Evolutionary conservation across 2,113 vertebrate genomes (phyloP), one percentile per base, ranked within the genome.

Genomic region (Prinia subflava): DNA sequence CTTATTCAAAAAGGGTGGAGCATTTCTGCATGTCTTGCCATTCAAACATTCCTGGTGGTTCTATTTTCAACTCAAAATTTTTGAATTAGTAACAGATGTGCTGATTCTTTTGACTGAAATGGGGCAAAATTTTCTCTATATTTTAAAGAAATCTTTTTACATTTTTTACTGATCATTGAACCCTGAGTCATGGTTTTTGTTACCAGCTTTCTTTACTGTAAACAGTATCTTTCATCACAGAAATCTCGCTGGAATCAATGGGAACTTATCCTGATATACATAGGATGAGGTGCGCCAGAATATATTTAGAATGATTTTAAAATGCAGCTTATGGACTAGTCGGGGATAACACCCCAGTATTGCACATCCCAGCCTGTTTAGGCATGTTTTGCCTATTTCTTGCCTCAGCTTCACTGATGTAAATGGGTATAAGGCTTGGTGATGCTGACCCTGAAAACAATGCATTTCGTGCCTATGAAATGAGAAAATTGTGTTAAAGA

Each of bases 71-170:
- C 81, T 47, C 52, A 63, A 85, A 85, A 88, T 94, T 96, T 93
- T 97, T 87, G 93, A 95, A 98, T 97, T 97, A 92, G 86, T 96
- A 94, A 90, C 97, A 98, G 96, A 97, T 98, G 97, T 95, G 69
- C 89, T 91, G 49, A 67, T 95, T 82, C 73, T 52, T 75, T 75
- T 79, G 30, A 63, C 68, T 94, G 68, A 71, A 73, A 75, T 23
- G 71, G 39, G 23, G 19, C 63, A 87, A 57, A 11, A 63, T 87
- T 95, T 89, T 83, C 37, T 65, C 62, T 57, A 2, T 65, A 60
- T 68, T 93, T 94, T 88, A 49, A 83, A 79, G 44, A 37, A 81
- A 18, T 6, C 52, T 81, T 92, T 83, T 83, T 37, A 20, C 60
- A 52, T 44, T 80, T 80, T 87, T 49, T 70, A 50, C 24, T 62